Conservation (phyloP, 1,140 invertebrate species). For the Drosophila bifasciata region DNA sequence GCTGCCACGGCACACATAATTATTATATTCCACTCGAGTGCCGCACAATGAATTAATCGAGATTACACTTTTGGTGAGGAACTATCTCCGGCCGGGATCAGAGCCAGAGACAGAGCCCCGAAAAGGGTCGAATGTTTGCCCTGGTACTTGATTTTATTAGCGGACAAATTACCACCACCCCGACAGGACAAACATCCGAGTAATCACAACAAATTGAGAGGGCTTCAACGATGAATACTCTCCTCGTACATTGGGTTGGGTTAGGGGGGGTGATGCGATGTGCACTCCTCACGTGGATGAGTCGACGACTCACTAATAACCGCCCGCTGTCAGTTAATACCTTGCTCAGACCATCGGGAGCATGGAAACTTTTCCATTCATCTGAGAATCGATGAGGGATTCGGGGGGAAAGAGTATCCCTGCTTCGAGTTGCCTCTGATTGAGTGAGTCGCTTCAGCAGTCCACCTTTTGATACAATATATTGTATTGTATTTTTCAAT, state of each 20-base stretch:
- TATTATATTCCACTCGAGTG: slow-evolving; percentile 83
- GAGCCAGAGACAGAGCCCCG: not conserved
- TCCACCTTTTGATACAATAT: slow-evolving; percentile 17
- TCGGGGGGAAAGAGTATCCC: slow-evolving; percentile 11
- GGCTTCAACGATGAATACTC: slow-evolving; percentile 25
- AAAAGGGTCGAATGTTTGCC: slow-evolving; percentile 58
- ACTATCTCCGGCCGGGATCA: slow-evolving; percentile 65
- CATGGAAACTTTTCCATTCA: not conserved
- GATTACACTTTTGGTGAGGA: slow-evolving; percentile 73
- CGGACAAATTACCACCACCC: slow-evolving; percentile 79
- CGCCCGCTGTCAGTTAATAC: slow-evolving; percentile 71
- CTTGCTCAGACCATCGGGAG: not conserved
- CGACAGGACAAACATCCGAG: slow-evolving; percentile 42
- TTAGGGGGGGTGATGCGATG: slow-evolving; percentile 12
- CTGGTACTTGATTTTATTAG: slow-evolving; percentile 83
- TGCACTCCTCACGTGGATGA: slow-evolving; percentile 34
- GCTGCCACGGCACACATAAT: slow-evolving; percentile 54
- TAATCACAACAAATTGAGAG: slow-evolving; percentile 81
- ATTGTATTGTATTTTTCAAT: slow-evolving; percentile 63
- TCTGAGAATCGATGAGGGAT: slow-evolving; percentile 2
- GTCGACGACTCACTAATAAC: slow-evolving; percentile 75
- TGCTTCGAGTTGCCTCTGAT: slow-evolving; percentile 2
- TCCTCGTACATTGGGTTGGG: not conserved
- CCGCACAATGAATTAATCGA: slow-evolving; percentile 77
- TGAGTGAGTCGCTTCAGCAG: slow-evolving; percentile 24